A percentile compares a stretch with the other conserved stretches of the same genome.
These are phyloP conservation scores for Tapirus indicus DNA, from an alignment of 2,797 vertebrate species.

Conservation along the genomic window DNA sequence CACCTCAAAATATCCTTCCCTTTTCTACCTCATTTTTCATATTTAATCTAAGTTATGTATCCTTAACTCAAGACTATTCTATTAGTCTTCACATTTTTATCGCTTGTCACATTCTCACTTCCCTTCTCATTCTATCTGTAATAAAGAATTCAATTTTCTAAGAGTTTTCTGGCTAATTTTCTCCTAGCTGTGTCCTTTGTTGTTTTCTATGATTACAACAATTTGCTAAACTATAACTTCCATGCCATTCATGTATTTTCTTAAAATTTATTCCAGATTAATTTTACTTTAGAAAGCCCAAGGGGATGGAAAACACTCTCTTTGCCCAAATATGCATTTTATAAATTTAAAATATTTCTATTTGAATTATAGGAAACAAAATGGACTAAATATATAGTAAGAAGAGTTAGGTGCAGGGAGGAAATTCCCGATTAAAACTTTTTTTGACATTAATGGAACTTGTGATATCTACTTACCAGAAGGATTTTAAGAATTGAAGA, in stretches of 20 bases:
- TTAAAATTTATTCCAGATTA: neutral
- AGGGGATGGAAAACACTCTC: neutral
- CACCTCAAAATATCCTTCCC: neutral
- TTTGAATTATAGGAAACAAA: neutral
- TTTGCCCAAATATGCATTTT: neutral
- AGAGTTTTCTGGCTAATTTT: neutral
- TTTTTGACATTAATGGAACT: constrained; percentile 9
- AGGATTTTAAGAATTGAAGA: constrained; percentile 68
- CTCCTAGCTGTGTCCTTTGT: neutral
- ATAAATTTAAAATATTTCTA: neutral
- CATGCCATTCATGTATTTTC: neutral
- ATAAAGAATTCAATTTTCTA: neutral
- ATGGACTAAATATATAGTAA: neutral
- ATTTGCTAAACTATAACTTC: neutral
- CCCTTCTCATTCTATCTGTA: neutral
- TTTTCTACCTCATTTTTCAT: neutral
- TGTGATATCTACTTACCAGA: constrained; percentile 33
- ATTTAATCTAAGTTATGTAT: neutral
- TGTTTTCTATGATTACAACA: constrained; percentile 22
- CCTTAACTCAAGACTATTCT: neutral
- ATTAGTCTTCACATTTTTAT: neutral
- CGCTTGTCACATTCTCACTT: neutral
- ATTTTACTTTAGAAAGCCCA: neutral
- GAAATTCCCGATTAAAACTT: neutral
- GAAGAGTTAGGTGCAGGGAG: neutral